phyloP scores from a whole-genome alignment of 1,140 invertebrate species.

The Bombus haemorrhoidalis region DNA sequence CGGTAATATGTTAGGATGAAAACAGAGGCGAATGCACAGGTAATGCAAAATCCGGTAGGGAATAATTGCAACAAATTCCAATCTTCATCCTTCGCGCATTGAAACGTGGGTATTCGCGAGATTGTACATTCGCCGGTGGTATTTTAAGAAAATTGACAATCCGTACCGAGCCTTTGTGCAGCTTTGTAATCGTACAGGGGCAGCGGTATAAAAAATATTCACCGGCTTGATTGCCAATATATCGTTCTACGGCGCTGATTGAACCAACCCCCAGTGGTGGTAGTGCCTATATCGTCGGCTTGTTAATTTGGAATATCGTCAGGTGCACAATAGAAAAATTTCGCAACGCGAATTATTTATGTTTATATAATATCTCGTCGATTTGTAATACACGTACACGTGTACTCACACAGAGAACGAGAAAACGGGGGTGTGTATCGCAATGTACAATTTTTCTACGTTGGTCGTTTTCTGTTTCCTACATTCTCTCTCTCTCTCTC shows the following conservation, averaged over 20 bases:
- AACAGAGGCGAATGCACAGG: not conserved
- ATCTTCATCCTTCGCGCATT: not conserved
- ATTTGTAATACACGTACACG: not conserved
- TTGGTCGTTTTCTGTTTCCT: not conserved
- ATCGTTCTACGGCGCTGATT: slow-evolving; percentile 29
- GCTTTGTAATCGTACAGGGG: slow-evolving; percentile 24
- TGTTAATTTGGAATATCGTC: slow-evolving; percentile 35
- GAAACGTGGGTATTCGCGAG: not conserved
- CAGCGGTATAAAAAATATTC: slow-evolving; percentile 42
- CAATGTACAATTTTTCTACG: slow-evolving; percentile 20
- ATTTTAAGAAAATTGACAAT: slow-evolving; percentile 40
- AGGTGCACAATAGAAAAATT: slow-evolving; percentile 39
- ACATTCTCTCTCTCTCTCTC: no score
- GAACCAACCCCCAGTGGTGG: slow-evolving; percentile 9
- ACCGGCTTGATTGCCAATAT: slow-evolving; percentile 34
- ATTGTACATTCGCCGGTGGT: slow-evolving; percentile 3
- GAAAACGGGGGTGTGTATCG: not conserved
- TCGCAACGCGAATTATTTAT: slow-evolving; percentile 42
- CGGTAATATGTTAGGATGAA: not conserved
- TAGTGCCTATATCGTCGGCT: not conserved
- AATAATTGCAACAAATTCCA: slow-evolving; percentile 24
- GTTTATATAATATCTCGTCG: slow-evolving; percentile 29
- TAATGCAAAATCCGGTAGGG: not conserved
- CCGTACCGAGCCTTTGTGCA: slow-evolving; percentile 6
- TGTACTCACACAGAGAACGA: not conserved